Evolutionary conservation across 2,888 invertebrate species (phyloP).

Genomic region (Pammene fasciana): DNA sequence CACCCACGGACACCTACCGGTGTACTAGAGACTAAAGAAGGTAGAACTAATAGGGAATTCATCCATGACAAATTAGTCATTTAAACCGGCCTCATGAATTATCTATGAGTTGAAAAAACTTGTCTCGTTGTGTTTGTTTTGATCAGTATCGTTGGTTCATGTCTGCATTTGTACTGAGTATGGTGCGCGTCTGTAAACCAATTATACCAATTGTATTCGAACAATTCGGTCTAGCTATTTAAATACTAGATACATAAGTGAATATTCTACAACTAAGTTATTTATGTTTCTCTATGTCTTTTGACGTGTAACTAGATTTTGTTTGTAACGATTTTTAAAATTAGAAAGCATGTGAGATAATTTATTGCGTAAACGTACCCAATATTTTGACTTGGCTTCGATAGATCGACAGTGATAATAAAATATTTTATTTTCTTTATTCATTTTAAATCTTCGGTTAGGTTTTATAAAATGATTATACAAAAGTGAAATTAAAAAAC

Average conservation of each 20-base stretch:
- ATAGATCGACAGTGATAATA: too few species aligned
- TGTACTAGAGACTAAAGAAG: slow-evolving; percentile 45
- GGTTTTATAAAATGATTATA: too few species aligned
- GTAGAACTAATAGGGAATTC: slow-evolving; percentile 68
- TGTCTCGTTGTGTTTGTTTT: slow-evolving; percentile 49
- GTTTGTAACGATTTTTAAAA: too few species aligned
- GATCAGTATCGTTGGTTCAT: slow-evolving; percentile 27
- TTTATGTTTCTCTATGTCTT: too few species aligned
- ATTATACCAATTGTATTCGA: slow-evolving; percentile 11
- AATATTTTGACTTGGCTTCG: too few species aligned
- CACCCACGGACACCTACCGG: slow-evolving; percentile 46
- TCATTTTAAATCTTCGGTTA: too few species aligned
- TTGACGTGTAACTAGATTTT: too few species aligned
- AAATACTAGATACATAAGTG: not conserved
- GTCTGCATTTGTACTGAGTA: slow-evolving; percentile 21
- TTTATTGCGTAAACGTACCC: too few species aligned
- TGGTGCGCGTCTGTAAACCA: slow-evolving; percentile 9
- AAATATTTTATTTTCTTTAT: too few species aligned
- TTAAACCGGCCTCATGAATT: slow-evolving; percentile 69
- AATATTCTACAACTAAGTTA: not conserved
- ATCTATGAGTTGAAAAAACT: slow-evolving; percentile 60
- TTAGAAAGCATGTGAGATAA: too few species aligned
- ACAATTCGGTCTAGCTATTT: not conserved
- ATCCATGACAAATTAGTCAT: slow-evolving; percentile 72
- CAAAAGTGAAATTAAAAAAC: too few species aligned